Conservation (phyloP, 1,140 invertebrate species). For the Cyclargus thomasi region DNA sequence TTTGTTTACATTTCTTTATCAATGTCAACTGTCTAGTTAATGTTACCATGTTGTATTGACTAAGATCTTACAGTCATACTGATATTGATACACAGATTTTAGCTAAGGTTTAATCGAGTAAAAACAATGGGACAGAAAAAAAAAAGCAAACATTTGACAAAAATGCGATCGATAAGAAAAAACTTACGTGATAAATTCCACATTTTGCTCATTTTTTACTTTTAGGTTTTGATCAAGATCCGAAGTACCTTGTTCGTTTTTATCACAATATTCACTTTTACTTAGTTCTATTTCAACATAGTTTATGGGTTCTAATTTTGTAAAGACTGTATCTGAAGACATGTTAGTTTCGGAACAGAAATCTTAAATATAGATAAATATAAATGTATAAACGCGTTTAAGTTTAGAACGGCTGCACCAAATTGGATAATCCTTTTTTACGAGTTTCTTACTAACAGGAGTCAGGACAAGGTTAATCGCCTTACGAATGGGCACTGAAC, state of each 20-base stretch:
- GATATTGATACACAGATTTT: not conserved
- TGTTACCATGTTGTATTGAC: not conserved
- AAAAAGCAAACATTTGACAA: not conserved
- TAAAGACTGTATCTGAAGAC: not conserved
- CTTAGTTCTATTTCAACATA: not conserved
- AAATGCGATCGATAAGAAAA: no score
- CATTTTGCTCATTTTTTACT: not conserved
- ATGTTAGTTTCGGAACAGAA: not conserved
- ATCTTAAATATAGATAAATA: no score
- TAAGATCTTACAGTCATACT: not conserved
- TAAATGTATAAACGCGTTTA: no score
- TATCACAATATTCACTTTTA: not conserved
- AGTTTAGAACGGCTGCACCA: no score
- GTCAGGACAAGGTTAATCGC: no score
- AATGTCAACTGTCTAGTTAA: no score
- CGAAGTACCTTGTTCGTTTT: slow-evolving; percentile 1
- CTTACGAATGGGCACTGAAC: no score
- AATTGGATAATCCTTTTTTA: no score
- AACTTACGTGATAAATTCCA: slow-evolving; percentile 1
- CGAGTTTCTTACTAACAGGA: no score
- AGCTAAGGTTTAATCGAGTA: not conserved
- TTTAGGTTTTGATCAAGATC: not conserved
- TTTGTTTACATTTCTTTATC: no score
- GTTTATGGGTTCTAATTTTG: slow-evolving; percentile 6
- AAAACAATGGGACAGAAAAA: not conserved